Evolutionary conservation across 2,113 vertebrate genomes (phyloP).

Genomic region (Rhineura floridana): DNA sequence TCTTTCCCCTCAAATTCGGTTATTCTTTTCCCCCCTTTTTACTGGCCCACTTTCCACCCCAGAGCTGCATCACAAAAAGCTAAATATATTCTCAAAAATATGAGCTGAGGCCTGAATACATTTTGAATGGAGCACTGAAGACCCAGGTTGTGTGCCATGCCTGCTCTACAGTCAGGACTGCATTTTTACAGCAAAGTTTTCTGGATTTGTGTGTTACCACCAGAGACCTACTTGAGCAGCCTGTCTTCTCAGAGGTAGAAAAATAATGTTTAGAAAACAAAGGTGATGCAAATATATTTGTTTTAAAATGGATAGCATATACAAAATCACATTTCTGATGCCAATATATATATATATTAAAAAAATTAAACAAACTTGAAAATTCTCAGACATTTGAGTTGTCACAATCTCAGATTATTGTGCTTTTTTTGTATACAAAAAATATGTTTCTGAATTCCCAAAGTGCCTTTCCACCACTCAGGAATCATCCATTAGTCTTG

Average conservation of each 20-base stretch:
- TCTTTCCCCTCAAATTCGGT: slow-evolving; percentile 1
- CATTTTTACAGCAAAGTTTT: not conserved
- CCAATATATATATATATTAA: not conserved
- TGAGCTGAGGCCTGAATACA: not conserved
- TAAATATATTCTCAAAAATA: not conserved
- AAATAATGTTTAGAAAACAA: not conserved
- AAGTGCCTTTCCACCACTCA: not conserved
- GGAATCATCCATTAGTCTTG: not conserved
- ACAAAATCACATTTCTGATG: not conserved
- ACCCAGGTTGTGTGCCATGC: not conserved
- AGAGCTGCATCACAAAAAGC: not conserved
- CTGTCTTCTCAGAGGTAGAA: not conserved
- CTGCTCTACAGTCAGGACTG: not conserved
- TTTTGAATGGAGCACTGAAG: not conserved
- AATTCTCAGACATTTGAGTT: not conserved
- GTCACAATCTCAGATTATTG: not conserved
- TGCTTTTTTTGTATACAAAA: not conserved
- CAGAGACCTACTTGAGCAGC: not conserved
- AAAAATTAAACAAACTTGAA: not conserved
- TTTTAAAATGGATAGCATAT: not conserved
- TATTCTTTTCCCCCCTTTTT: not conserved
- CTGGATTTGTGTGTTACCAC: slow-evolving; percentile 8
- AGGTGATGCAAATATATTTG: not conserved
- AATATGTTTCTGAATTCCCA: not conserved
- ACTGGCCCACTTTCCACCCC: not conserved